These are phyloP conservation scores for Centruroides vittatus DNA, from an alignment of 1,140 invertebrate species.

Conservation along the genomic window DNA sequence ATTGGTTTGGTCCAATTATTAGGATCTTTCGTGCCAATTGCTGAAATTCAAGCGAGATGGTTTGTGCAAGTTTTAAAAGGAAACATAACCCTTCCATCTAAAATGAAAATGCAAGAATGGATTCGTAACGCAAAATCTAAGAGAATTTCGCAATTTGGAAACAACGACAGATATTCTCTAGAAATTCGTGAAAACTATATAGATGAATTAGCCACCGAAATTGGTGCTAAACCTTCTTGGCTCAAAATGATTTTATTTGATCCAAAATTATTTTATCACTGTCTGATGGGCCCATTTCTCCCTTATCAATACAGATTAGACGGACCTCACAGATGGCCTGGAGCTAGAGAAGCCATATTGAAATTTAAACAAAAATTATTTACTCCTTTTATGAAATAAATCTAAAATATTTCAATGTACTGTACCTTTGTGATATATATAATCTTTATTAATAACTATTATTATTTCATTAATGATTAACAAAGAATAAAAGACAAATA, in stretches of 20 bases:
- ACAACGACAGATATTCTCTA: slow-evolving; percentile 28
- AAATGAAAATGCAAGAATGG: slow-evolving; percentile 20
- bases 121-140: background rate
- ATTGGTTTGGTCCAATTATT: slow-evolving; percentile 38
- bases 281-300: slow-evolving; percentile 16
- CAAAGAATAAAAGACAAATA: too few species aligned
- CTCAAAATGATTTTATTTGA: slow-evolving; percentile 25
- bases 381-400: too few species aligned
- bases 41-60: slow-evolving; percentile 30
- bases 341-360: slow-evolving; percentile 25
- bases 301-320: slow-evolving; percentile 29
- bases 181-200: slow-evolving; percentile 30
- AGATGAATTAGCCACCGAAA: slow-evolving; percentile 27
- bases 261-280: slow-evolving; percentile 17
- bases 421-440: too few species aligned
- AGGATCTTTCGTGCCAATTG: slow-evolving; percentile 36
- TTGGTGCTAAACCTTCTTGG: slow-evolving; percentile 27
- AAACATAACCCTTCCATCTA: slow-evolving; percentile 19
- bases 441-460: too few species aligned
- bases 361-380: too few species aligned
- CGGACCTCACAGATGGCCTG: slow-evolving; percentile 25
- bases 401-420: too few species aligned
- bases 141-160: slow-evolving; percentile 16
- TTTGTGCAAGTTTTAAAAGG: slow-evolving; percentile 18
- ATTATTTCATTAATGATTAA: too few species aligned